These are phyloP conservation scores for Bombus turneri DNA, from an alignment of 1,140 invertebrate genomes.

Conservation along the genomic window DNA sequence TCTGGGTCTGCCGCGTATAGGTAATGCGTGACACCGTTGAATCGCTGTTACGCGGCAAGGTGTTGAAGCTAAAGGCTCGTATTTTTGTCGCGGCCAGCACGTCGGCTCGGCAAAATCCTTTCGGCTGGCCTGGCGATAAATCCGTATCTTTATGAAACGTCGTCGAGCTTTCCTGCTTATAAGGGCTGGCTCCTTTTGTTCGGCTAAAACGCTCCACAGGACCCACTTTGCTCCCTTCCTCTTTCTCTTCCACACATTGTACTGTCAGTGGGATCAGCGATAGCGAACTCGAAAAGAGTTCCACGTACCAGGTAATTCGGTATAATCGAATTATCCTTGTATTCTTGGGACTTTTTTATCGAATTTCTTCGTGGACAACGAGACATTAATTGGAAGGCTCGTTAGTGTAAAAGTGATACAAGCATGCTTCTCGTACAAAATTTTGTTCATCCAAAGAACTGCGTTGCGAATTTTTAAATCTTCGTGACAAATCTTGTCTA, in stretches of 20 bases:
- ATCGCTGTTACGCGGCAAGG: slow-evolving; percentile 65
- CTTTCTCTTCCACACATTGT: slow-evolving; percentile 56
- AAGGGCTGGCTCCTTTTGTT: slow-evolving; percentile 61
- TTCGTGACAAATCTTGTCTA: no score
- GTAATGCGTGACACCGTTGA: slow-evolving; percentile 53
- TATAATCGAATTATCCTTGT: slow-evolving; percentile 9
- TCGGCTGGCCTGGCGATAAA: slow-evolving; percentile 65
- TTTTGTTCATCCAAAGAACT: no score
- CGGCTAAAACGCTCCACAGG: slow-evolving; percentile 53
- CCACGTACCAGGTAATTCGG: not conserved
- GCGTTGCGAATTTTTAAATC: no score
- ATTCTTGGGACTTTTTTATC: not conserved
- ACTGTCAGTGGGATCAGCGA: slow-evolving; percentile 55
- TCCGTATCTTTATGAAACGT: slow-evolving; percentile 73
- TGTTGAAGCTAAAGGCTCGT: slow-evolving; percentile 72
- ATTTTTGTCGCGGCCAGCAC: slow-evolving; percentile 64
- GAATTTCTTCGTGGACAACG: not conserved
- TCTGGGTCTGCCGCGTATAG: slow-evolving; percentile 32
- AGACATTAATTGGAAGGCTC: not conserved
- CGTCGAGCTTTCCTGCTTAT: slow-evolving; percentile 62
- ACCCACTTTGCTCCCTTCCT: slow-evolving; percentile 38
- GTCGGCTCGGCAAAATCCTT: slow-evolving; percentile 57
- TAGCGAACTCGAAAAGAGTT: slow-evolving; percentile 1
- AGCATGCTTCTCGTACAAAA: no score
- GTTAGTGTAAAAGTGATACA: not conserved